Conservation (phyloP, 2,113 vertebrate genomes). For the Hippocampus mohnikei region DNA sequence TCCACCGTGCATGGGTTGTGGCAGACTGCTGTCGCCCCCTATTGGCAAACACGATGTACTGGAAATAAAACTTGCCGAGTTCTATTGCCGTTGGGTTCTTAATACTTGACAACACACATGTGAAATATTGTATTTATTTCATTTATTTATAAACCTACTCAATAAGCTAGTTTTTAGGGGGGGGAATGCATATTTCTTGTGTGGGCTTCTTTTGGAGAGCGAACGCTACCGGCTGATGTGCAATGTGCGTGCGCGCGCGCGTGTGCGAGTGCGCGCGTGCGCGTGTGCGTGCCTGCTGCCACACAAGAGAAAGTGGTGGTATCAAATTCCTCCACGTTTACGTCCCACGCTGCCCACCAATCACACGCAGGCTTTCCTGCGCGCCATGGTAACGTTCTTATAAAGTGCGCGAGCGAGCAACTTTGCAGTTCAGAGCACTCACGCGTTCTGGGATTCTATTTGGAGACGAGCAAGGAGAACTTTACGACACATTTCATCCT, state of each 20-base stretch:
- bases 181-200: not conserved
- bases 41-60: slow-evolving; percentile 45
- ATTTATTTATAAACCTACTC: not conserved
- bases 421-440: slow-evolving; percentile 62
- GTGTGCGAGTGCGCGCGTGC: not conserved
- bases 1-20: slow-evolving; percentile 52
- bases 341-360: slow-evolving; percentile 58
- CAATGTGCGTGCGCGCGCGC: slow-evolving; percentile 16
- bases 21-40: slow-evolving; percentile 82
- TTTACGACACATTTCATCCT: slow-evolving; percentile 25
- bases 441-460: slow-evolving; percentile 60
- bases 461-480: slow-evolving; percentile 47
- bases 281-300: slow-evolving; percentile 7
- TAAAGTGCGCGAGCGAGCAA: slow-evolving; percentile 51
- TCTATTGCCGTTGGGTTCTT: not conserved
- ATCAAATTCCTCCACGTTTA: slow-evolving; percentile 57
- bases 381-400: slow-evolving; percentile 29
- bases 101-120: not conserved
- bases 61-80: not conserved
- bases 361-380: slow-evolving; percentile 44
- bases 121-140: no score
- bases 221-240: not conserved
- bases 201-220: not conserved
- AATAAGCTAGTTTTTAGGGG: not conserved
- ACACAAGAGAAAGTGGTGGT: slow-evolving; percentile 25